Evolutionary conservation across 1,140 invertebrate genomes (phyloP), one percentile per base, ranked within the genome.

Genomic region (Hylaeus anthracinus): DNA sequence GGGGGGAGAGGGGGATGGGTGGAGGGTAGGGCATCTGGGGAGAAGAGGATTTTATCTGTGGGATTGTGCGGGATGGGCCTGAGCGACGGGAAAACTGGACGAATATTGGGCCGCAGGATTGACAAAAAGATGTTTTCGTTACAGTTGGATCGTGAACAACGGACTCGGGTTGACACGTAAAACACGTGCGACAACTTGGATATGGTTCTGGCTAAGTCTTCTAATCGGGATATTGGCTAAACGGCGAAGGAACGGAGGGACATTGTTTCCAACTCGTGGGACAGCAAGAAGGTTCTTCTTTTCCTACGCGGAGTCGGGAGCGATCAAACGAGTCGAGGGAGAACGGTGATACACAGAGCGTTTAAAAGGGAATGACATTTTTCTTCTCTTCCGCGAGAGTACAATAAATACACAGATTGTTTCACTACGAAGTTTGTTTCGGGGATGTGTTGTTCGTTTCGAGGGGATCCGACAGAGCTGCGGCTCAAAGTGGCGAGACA

Each of bases 381-480:
- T 43, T 70, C 12, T n/a, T 48, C 45, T 73, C 43, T 53, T 79
- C 77, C 26, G 26, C 26, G 26, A 26, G 81, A 80, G 48, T 90
- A 90, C 81, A 90, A 88, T 89, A 90, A 89, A 90, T 90, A 90
- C 83, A 88, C 87, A 83, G 80, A 86, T 79, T 74, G 74, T 84
- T 74, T 82, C 70, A 70, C 73, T 81, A 76, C 85, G 79, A 86
- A 75, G 79, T 74, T 48, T 79, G 6, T 61, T 58, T 45, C 26
- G 26, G 51, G 82, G 66, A 45, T 75, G 10, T 53, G 66, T 64
- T 65, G 43, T 60, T 12, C 8, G 65, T 60, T 60, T 61, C 26
- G 66, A 55, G 66, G 53, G 43, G 45, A 60, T 43, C 48, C 15
- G 79, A 69, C 67, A 58, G 76, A 72, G 76, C 76, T 72, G 51